Base-by-base conservation (phyloP, 2,797 vertebrate genomes). In the Chloroceryle amazona region DNA sequence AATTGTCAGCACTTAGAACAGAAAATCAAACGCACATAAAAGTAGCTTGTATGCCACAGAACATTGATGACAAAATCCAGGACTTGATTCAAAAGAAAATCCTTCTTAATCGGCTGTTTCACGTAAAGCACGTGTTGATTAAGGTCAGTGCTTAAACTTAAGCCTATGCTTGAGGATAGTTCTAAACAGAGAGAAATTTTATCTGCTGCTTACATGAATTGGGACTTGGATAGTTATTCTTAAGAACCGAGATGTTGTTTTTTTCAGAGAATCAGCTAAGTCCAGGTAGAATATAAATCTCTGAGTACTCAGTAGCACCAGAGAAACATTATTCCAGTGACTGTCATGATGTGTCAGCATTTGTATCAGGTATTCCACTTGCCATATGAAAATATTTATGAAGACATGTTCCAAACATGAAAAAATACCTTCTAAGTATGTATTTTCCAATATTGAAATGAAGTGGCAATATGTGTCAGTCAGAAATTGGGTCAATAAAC, bases 21-120 rank as follows among this genome's bases (percentile, higher is more conserved):
- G 65, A 90, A 93, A 93, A 88, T 55, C 51, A 90, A 94, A 81
- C 55, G n/a, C 65, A 78, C 73, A 28, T 79, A 52, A 28, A 90
- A 81, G 61, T 88, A 31, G 87, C 44, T 47, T 67, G 31, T 23
- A 25, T 80, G 47, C 55, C 52, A 15, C 44, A 51, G 63, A 92
- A 92, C 28, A 52, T 3, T 61, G 55, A 73, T 33, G 60, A 66
- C 73, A 92, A 86, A 95, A 90, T 60, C 73, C 52, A 91, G 61
- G 55, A 44, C 82, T 35, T 66, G 62, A 60, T 76, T 90, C 91
- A 73, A 90, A 91, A 79, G 73, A 58, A 75, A 88, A 82, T 90
- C 73, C 55, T 57, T 82, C n/a, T 78, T 86, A 84, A 86, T 89
- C 13, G 1, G 46, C 62, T 28, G 26, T 79, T 93, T 86, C 89